Base-by-base conservation (phyloP, 37 sponge, comb jelly and placozoan genomes). In the Aphrocallistes beatrix region DNA sequence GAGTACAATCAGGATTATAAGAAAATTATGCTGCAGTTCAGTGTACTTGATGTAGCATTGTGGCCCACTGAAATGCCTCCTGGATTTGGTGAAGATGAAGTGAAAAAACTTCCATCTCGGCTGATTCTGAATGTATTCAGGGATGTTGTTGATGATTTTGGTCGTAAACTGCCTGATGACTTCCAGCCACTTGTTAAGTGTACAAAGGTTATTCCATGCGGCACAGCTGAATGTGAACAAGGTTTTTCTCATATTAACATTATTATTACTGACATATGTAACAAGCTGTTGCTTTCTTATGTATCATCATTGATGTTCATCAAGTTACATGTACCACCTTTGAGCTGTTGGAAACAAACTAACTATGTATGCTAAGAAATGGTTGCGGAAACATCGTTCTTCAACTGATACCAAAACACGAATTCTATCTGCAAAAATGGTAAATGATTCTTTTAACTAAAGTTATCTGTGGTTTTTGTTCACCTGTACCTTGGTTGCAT, bases 211-310 rank as follows among this genome's bases (percentile, higher is more conserved):
- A 42, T 84, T 40, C 50, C 49, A 37, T 36, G 21, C n/a, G 25
- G 36, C 8, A 48, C 85, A 21, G 85, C 85, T 23, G 85, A 84
- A 36, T 84, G 85, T 84, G 50, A 84, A 42, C 30, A 49, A 30
- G 85, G 85, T 48, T 84, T 84, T 39, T 40, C 36, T 84, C 85
- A 84, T 48, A 84, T 84, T 45, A 84, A 84, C 49, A 82, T 60
- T 60, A 60, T 60, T 60, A 60, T 60, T 30, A 60, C 75, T 60
- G 75, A 60, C 75, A 60, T 60, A 28, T 30, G 25, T 60, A 60
- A 30, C 75, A 60, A 60, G 75, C 75, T 60, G 75, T 60, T 32
- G 75, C 75, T 60, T 42, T 60, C 25, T 60, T 30, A 60, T 60
- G 75, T 60, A 60, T 60, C 75, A 60, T 60, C 75, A 60, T 60